Evolutionary conservation across 1,140 invertebrate species (phyloP).

Genomic region (Drosophila oshimai): DNA sequence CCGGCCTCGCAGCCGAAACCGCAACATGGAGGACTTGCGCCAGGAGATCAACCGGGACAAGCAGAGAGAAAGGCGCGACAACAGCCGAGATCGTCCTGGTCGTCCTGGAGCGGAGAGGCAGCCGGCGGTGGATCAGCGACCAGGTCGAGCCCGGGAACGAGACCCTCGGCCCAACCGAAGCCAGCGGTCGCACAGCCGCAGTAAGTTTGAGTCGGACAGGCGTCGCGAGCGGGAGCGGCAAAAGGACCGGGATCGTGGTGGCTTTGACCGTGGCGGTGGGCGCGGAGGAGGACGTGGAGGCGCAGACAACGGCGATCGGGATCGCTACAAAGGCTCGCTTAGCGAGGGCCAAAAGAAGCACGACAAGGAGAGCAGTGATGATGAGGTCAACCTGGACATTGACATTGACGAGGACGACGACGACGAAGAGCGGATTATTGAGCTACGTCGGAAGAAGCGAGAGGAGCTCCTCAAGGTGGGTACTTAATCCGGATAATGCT

Average conservation of each 20-base stretch:
- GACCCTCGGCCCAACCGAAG: conserved; percentile 61
- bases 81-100: conserved; percentile 57
- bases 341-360: conserved; percentile 90
- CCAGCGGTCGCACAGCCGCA: conserved; percentile 74
- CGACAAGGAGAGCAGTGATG: conserved; percentile 85
- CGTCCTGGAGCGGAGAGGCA: conserved; percentile 19
- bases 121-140: conserved; percentile 11
- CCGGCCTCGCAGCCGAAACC: conserved; percentile 44
- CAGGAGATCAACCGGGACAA: conserved; percentile 81
- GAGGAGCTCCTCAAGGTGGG: conserved; percentile 93
- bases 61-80: conserved; percentile 64
- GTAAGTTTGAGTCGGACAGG: conserved; percentile 78
- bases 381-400: conserved; percentile 86
- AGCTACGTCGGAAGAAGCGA: conserved; percentile 92
- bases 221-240: conserved; percentile 62
- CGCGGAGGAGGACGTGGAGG: conserved; percentile 72
- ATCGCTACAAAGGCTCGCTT: conserved; percentile 87
- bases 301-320: conserved; percentile 70
- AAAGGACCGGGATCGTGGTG: conserved; percentile 54
- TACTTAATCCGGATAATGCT: neutral
- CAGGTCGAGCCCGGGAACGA: conserved; percentile 61
- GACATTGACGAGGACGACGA: conserved; percentile 95
- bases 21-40: conserved; percentile 79
- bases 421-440: conserved; percentile 97
- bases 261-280: conserved; percentile 38